Evolutionary conservation across 1,140 invertebrate genomes (phyloP), one percentile per base, ranked within the genome.

Genomic region (Drosophila ficusphila): DNA sequence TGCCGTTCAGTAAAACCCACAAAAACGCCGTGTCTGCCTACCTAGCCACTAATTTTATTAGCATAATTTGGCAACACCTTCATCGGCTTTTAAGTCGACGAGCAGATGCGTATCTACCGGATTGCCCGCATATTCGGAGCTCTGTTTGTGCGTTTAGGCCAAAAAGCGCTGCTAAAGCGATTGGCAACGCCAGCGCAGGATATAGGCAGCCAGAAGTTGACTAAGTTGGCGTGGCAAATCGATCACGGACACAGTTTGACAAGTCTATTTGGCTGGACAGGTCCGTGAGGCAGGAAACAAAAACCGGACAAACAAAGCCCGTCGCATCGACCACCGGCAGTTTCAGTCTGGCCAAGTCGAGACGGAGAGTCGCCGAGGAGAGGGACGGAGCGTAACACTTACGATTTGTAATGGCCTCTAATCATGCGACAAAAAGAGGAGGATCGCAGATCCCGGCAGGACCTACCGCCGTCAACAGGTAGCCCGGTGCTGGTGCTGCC

Each of bases 231-330:
- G 86, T 90, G 69, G 54, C 86, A 81, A 90, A 90, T 90, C 86
- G 79, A 90, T 90, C 86, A 90, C 86, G 65, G 73, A 75, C 81
- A 86, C 86, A 85, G 81, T 90, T 86, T 89, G 79, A 89, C 79
- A 85, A 82, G 34, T 90, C 67, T 56, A 90, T 89, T 89, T 77
- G 61, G 41, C 67, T 39, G 41, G 58, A 48, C 68, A 79, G 18
- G 36, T 44, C 19, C 14, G 44, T 57, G 47, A 60, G 27, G 31
- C 39, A 61, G 69, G 33, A 73, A 72, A 70, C 52, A 70, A 61
- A 71, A 52, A 46, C 21, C 36, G 53, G 38, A 33, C 29, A 49
- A 38, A 36, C 57, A 44, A 52, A 34, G 52, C 23, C 27, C 14
- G 16, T 53, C 38, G 39, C n/a, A 46, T 21, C 42, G 81, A 88